phyloP scores from a whole-genome alignment of 2,113 vertebrate species.

The Peromyscus maniculatus region DNA sequence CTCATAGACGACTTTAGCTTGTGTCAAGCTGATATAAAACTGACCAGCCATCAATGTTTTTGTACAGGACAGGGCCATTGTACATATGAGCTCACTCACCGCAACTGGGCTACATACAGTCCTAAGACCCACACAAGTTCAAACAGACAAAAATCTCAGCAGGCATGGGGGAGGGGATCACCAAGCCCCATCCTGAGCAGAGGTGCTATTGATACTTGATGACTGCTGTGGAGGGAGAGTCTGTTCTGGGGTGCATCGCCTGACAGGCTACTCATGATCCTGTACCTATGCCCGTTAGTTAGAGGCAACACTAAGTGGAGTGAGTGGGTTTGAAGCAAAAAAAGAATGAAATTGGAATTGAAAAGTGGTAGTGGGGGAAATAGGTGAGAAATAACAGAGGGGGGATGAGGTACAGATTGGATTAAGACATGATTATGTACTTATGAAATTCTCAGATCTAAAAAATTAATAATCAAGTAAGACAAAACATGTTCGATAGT shows the following conservation, averaged over 20 bases:
- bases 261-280: not conserved
- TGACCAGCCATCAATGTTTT: not conserved
- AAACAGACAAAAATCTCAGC: not conserved
- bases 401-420: too few relatives aligned
- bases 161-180: not conserved
- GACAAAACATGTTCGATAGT: not conserved
- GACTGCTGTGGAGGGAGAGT: not conserved
- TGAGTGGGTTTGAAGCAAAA: not conserved
- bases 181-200: too few relatives aligned
- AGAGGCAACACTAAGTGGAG: not conserved
- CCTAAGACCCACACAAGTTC: not conserved
- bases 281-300: not conserved
- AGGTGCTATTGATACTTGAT: not conserved
- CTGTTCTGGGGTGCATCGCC: too few relatives aligned
- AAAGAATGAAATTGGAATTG: not conserved
- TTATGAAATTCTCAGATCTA: not conserved
- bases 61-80: not conserved
- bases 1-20: not conserved
- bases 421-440: not conserved
- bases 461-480: not conserved
- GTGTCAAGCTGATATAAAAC: too few relatives aligned
- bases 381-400: not conserved
- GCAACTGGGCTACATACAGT: too few relatives aligned
- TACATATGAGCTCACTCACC: not conserved
- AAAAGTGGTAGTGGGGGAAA: not conserved